phyloP scores from a whole-genome alignment of 1,140 invertebrate species.

The Mya arenaria region DNA sequence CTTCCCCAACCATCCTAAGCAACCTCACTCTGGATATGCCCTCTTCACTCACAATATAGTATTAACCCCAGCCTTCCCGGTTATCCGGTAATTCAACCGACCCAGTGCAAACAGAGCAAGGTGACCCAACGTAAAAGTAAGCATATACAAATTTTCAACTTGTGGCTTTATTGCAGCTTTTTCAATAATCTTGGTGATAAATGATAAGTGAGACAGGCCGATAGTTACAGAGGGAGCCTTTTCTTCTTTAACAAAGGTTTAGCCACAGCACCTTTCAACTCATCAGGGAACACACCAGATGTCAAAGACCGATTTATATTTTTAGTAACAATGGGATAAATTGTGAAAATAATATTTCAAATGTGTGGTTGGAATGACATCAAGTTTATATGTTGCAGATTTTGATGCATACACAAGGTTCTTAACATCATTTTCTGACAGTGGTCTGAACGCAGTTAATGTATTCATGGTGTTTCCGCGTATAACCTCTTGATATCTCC shows the following conservation, averaged over 20 bases:
- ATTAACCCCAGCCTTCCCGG: too few relatives aligned
- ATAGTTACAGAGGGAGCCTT: slow-evolving; percentile 30
- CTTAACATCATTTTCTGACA: slow-evolving; percentile 22
- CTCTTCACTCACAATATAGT: too few relatives aligned
- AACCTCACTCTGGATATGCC: too few relatives aligned
- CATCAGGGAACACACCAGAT: slow-evolving; percentile 7
- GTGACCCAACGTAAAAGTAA: too few relatives aligned
- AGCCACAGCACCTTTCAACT: background rate
- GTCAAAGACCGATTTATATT: background rate
- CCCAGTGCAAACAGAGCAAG: too few relatives aligned
- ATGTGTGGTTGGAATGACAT: background rate
- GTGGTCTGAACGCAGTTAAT: slow-evolving; percentile 2
- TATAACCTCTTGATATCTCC: too few relatives aligned
- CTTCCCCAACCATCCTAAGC: too few relatives aligned
- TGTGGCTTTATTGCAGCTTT: slow-evolving; percentile 7
- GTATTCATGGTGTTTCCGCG: too few relatives aligned
- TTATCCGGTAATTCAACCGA: too few relatives aligned
- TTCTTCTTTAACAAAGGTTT: slow-evolving; percentile 35
- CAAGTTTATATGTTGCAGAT: background rate
- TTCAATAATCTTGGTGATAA: slow-evolving; percentile 12
- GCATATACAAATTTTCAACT: too few relatives aligned
- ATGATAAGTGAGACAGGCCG: slow-evolving; percentile 7
- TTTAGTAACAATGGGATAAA: slow-evolving; percentile 9
- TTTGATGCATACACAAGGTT: slow-evolving; percentile 1
- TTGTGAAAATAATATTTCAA: background rate